Base-by-base conservation (phyloP, 1,140 invertebrate genomes). In the Meloidogyne chitwoodi region DNA sequence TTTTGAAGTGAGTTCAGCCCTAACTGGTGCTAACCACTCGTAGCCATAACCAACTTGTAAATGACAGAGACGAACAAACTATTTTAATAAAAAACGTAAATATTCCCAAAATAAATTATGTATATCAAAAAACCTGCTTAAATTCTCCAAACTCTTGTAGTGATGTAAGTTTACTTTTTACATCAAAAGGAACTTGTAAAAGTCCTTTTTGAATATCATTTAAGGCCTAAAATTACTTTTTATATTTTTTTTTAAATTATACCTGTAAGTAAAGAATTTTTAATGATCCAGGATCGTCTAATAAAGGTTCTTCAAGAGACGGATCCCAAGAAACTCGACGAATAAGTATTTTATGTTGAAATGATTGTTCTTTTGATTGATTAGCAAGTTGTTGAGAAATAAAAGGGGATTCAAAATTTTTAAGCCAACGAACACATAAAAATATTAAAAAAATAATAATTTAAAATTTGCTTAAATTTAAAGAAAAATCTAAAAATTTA, bases 261-360 rank as follows among this genome's bases (percentile, higher is more conserved):
- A 81, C 80, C 63, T 81, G 80, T 22, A 83, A 48, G 74, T 81
- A 82, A 16, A 82, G 68, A 44, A 82, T 26, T 66, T 78, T 76
- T 29, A 82, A 65, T 38, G 68, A 61, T 0, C 78, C 81, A 12
- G 61, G 34, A 38, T 82, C 82, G 24, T 84, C 82, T 16, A 84
- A 61, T 16, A 82, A 56, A 31, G 80, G 71, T 66, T 82, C 81
- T 75, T 82, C 81, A 24, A 82, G 63, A 16, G 74, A 64, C n/a
- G 81, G 81, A 80, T 82, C 81, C 82, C 83, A 82, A 29, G 75
- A 80, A 29, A 84, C 67, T 34, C 77, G 74, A n/a, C 78, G 67
- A 44, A 82, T 64, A 16, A 77, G 24, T 10, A 82, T 34, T 66
- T 83, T 75, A 41, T 84, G 69, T 19, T 75, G 48, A 44, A 80